These are phyloP conservation scores for Caracal caracal DNA, from an alignment of 2,113 vertebrate species.

Conservation along the genomic window DNA sequence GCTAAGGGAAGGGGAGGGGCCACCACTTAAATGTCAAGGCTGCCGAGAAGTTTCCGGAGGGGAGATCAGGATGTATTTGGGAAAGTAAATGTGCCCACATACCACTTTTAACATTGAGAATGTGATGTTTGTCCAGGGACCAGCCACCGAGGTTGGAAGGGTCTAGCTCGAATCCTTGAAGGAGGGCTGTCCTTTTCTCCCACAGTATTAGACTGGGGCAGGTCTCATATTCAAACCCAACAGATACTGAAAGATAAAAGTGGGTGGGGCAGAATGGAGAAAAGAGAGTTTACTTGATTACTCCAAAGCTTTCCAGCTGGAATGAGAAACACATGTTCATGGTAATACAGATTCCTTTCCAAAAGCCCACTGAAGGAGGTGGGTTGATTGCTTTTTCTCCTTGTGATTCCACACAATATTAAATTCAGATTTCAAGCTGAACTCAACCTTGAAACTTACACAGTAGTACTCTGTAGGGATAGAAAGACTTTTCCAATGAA, in stretches of 20 bases:
- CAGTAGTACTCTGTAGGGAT: slow-evolving; percentile 64
- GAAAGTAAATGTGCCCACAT: slow-evolving; percentile 63
- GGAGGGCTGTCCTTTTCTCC: slow-evolving; percentile 96
- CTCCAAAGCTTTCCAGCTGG: slow-evolving; percentile 41
- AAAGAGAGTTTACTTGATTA: not conserved
- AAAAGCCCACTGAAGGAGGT: slow-evolving; percentile 36
- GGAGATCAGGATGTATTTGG: not conserved
- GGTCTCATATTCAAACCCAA: slow-evolving; percentile 99
- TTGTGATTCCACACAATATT: slow-evolving; percentile 64
- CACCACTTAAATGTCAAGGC: not conserved
- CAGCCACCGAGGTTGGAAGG: slow-evolving; percentile 97
- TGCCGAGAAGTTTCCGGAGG: not conserved
- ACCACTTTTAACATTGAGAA: slow-evolving; percentile 97
- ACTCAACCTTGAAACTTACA: slow-evolving; percentile 78
- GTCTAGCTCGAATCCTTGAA: slow-evolving; percentile 98
- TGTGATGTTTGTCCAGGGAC: slow-evolving; percentile 98
- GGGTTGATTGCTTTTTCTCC: slow-evolving; percentile 52
- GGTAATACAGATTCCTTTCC: not conserved
- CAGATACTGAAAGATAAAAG: slow-evolving; percentile 90
- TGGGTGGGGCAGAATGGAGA: not conserved
- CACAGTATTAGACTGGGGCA: slow-evolving; percentile 97
- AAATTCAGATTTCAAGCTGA: slow-evolving; percentile 77
- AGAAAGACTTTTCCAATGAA: slow-evolving; percentile 72
- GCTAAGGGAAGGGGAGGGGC: not conserved
- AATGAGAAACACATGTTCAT: slow-evolving; percentile 30